These are phyloP conservation scores for Ladona fulva DNA, from an alignment of 1,140 invertebrate genomes.

Conservation along the genomic window DNA sequence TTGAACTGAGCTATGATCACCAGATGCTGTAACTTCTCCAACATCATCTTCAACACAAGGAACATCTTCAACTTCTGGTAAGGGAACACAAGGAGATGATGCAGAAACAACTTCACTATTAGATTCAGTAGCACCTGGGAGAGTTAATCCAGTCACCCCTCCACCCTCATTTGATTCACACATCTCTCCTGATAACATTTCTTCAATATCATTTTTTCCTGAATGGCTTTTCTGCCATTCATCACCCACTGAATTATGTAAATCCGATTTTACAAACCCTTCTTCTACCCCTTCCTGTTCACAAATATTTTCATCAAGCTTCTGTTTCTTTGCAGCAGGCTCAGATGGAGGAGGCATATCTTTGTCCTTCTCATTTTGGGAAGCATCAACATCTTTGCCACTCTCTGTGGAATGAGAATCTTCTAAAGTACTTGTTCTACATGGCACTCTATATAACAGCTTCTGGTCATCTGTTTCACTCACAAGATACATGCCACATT, in stretches of 20 bases:
- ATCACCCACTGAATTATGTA: background rate
- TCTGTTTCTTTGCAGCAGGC: background rate
- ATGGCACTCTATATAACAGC: background rate
- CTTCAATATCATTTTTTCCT: background rate
- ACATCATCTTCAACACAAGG: slow-evolving; percentile 5
- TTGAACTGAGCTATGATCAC: slow-evolving; percentile 1
- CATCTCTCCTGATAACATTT: background rate
- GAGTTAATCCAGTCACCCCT: background rate
- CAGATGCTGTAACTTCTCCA: background rate
- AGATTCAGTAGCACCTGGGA: background rate
- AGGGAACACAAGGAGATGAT: background rate
- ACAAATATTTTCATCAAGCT: background rate
- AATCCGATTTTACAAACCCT: background rate
- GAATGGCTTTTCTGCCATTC: background rate
- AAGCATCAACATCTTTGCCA: background rate
- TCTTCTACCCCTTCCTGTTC: background rate
- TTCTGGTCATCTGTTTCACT: slow-evolving; percentile 17
- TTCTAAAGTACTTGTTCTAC: background rate
- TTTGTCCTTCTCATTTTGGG: background rate
- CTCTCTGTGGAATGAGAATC: background rate
- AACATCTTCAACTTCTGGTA: background rate
- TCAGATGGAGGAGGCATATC: background rate
- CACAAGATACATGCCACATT: slow-evolving; percentile 20
- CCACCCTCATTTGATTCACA: background rate
- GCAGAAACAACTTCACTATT: background rate